A percentile compares a stretch with the other conserved stretches of the same genome.
Conservation (phyloP, 2,113 vertebrate species). For the Actenoides hombroni region DNA sequence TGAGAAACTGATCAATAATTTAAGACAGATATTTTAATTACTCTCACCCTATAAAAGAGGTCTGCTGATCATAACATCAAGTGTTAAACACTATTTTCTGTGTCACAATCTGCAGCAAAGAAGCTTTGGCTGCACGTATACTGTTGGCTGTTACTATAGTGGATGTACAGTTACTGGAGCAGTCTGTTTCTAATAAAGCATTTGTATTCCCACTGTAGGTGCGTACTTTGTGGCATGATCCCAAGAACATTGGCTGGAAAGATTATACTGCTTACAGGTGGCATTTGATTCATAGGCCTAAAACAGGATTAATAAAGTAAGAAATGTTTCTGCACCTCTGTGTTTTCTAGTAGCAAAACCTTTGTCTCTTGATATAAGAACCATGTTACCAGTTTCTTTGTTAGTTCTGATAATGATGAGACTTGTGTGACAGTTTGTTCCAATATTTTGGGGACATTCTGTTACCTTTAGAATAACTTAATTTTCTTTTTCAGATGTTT, state of each 20-base stretch:
- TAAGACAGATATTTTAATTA: background rate
- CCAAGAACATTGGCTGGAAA: slow-evolving; percentile 97
- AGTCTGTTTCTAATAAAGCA: background rate
- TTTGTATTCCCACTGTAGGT: slow-evolving; percentile 77
- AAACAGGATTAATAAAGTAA: slow-evolving; percentile 95
- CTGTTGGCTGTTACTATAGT: background rate
- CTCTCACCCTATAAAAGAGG: background rate
- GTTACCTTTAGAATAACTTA: background rate
- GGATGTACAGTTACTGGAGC: fast-evolving
- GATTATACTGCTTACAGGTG: slow-evolving; percentile 98
- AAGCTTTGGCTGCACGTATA: background rate
- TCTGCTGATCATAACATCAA: background rate
- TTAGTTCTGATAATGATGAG: background rate
- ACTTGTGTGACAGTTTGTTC: background rate
- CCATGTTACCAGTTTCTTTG: background rate
- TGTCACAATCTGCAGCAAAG: background rate
- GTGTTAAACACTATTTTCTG: background rate
- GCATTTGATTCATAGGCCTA: slow-evolving; percentile 97
- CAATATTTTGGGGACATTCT: background rate
- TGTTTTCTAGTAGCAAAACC: background rate
- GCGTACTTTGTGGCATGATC: slow-evolving; percentile 95
- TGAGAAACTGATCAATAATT: background rate
- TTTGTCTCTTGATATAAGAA: background rate
- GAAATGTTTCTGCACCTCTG: background rate
- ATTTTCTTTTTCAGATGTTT: background rate